Base-by-base conservation (phyloP, 2,797 vertebrate genomes). In the Allobates femoralis region DNA sequence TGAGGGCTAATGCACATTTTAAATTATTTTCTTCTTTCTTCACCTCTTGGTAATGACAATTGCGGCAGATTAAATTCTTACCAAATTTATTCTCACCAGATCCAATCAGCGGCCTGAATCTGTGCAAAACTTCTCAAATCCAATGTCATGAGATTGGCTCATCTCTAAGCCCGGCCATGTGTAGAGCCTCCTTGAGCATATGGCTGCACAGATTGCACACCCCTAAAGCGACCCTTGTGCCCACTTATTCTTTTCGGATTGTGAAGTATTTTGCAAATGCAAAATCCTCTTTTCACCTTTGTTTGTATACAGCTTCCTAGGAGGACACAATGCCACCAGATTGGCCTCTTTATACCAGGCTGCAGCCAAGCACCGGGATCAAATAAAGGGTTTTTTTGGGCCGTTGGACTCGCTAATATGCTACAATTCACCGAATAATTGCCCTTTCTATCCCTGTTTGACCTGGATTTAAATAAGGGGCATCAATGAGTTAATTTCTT, bases 401-500 rank as follows among this genome's bases (percentile, higher is more conserved):
- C 77, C 60, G 67, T 74, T 56, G 80, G 86, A 84, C 67, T 79
- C 71, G 28, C 71, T 88, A 81, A 85, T 85, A 60, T 21, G 14
- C 67, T 51, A 21, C 75, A 16, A 73, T 88, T 81, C 83, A 81
- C 71, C 41, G 51, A 53, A 69, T 81, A 87, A 79, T 88, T 88
- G 87, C 87, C 83, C 73, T 41, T 78, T 69, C 83, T 81, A 67
- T 81, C 69, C 87, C 78, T 32, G 71, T 60, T 58, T 88, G 78
- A 88, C 78, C 79, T 81, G 69, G 53, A 76, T 81, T 84, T 88
- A 56, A 88, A 88, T 85, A 34, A 79, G 58, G 60, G 66, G 78
- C 60, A 81, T 30, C 83, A 88, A 85, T 76, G 87, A 88, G 87
- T 88, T 85, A 85, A 88, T 85, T 88, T 88, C 83, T 69, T 58